A percentile compares a stretch with the other conserved stretches of the same genome.
These are phyloP conservation scores for Austrofundulus limnaeus DNA, from an alignment of 2,113 vertebrate species.

Conservation along the genomic window DNA sequence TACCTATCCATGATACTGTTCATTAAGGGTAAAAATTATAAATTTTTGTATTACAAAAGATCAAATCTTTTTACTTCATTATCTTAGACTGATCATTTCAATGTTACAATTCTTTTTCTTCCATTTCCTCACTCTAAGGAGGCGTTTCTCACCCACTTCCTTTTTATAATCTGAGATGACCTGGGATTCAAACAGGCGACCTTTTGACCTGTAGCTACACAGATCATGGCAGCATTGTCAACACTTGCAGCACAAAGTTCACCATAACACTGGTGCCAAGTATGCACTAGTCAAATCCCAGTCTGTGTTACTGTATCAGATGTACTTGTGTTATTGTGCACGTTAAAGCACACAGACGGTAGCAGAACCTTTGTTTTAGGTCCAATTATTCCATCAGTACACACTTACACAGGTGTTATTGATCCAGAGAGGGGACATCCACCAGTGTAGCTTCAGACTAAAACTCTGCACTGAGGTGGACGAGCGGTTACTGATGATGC, in stretches of 20 bases:
- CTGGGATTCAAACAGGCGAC: conserved; percentile 26
- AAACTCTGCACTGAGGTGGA: not conserved
- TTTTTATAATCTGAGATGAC: not conserved
- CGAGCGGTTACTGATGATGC: conserved; percentile 12
- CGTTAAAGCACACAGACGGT: conserved; percentile 42
- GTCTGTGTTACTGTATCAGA: conserved; percentile 53
- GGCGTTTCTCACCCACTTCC: conserved; percentile 3
- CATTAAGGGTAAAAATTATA: too few relatives aligned
- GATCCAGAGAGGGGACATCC: too few relatives aligned
- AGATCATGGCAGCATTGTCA: conserved; percentile 40
- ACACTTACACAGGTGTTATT: too few relatives aligned
- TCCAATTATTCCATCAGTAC: too few relatives aligned
- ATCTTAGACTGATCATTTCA: too few relatives aligned
- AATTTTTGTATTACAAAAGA: too few relatives aligned
- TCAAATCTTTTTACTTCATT: too few relatives aligned
- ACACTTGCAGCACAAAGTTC: conserved; percentile 33
- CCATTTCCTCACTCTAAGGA: not conserved
- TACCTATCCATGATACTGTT: too few relatives aligned
- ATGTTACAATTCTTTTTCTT: not conserved
- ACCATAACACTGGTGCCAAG: conserved; percentile 48
- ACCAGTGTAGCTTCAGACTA: not conserved
- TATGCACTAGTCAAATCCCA: conserved; percentile 51
- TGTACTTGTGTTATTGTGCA: conserved; percentile 61
- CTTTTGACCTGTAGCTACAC: not conserved
- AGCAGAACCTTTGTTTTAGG: too few relatives aligned